Base-by-base conservation (phyloP, 1,140 invertebrate species). In the Oscheius sp. region DNA sequence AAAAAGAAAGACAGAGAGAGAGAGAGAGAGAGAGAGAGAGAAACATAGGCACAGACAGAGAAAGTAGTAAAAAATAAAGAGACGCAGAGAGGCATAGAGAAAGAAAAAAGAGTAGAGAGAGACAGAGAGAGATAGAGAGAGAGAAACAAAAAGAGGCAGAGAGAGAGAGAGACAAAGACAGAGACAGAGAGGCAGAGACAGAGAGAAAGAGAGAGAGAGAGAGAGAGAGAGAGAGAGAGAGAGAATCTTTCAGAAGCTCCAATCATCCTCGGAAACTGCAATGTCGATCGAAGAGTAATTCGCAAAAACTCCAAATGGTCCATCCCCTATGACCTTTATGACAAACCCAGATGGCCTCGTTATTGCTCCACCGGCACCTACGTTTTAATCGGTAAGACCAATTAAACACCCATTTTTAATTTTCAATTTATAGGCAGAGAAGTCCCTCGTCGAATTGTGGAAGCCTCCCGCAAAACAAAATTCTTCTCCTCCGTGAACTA, bases 361-460 rank as follows among this genome's bases (percentile, higher is more conserved):
- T 71, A 71, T 64, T 71, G 69, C 29, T 71, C 69, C 10, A 71
- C 69, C 7, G 69, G 69, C n/a, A 64, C 69, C 15, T 71, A 71
- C 28, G 61, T 71, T 1, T 64, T 71, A 13, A 31, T 31, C 58
- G 69, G 69, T 2, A 71, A 68, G 18, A 64, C 36, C 13, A 0
- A 23, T 45, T 59, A 15, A 15, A 13, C 23, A 15, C 29, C 55
- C 20, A 59, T 31, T 13, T 10, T 13, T 15, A 23, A 59, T 13
- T 10, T 59, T 23, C 0, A 59, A 23, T 15, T 59, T 59, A 20
- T 23, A 59, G 55, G 55, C 13, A 20, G 23, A 15, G 55, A 63
- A 13, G 42, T 71, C 0, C 69, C 69, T 1, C 46, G 58, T 7
- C 32, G 35, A 1, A 31, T 71, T 2, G 52, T 71, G 1, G 32